Evolutionary conservation across 2,797 vertebrate species (phyloP), one percentile per base, ranked within the genome.

Genomic region (Catostomus latipinnis): DNA sequence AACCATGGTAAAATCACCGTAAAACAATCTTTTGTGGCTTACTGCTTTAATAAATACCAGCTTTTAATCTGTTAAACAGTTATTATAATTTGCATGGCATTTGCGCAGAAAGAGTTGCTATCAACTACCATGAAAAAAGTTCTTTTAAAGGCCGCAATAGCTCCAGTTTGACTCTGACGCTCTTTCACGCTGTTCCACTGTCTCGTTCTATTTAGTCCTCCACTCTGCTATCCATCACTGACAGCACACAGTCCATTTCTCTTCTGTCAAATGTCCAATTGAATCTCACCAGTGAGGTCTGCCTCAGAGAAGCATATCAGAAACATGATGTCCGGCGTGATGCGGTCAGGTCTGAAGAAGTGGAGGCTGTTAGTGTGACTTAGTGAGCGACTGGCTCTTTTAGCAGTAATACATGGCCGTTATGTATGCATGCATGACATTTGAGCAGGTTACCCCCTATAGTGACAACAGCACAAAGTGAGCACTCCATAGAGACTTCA

Each of bases 191-290:
- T 0, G 66, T 72, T 72, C 71, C 69, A 72, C 78, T 82, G 81
- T 81, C 67, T 76, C 74, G 34, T 83, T 83, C 71, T 75, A 74
- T 84, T 83, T 43, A 2, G 81, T 45, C 16, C 11, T 82, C 63
- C 7, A 56, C 71, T 53, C 86, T 79, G 62, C 83, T 90, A 92
- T 94, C 89, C 62, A 93, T 94, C 93, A 93, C 74, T 90, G 93
- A 88, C 92, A 91, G 49, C 86, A 81, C 84, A 16, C 74, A 71
- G 84, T 81, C 81, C 88, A 86, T 75, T 52, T 77, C 87, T 88
- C 85, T 89, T 92, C 88, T 81, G 90, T 93, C 93, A 92, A 88
- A 89, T 71, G 89, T 92, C 67, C 88, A 81, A 85, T 85, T 76
- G 84, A 72, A 62, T 90, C 89, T 90, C 86, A 86, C 85, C 22